These are phyloP conservation scores for Naja naja DNA, from an alignment of 2,113 vertebrate genomes.

Conservation along the genomic window DNA sequence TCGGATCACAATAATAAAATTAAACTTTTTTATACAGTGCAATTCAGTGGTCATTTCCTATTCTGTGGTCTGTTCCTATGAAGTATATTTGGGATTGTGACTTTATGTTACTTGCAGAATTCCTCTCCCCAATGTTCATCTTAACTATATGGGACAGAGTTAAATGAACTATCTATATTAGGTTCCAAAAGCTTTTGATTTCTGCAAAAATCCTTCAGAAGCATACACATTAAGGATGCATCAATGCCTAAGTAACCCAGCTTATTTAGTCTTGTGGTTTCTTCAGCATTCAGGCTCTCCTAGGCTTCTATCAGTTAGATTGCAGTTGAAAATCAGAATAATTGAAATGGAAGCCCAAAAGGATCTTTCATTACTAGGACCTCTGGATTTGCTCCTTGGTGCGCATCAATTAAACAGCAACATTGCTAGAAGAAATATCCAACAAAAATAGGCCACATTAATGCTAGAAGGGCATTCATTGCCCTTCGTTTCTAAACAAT, in stretches of 20 bases:
- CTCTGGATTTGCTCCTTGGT: slow-evolving; percentile 16
- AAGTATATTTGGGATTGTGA: background rate
- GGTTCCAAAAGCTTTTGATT: background rate
- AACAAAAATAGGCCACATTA: slow-evolving; percentile 24
- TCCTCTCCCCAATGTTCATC: background rate
- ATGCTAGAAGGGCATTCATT: background rate
- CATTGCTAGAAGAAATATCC: slow-evolving; percentile 9
- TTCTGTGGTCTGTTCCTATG: background rate
- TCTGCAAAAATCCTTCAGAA: background rate
- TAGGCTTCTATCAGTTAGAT: slow-evolving; percentile 21
- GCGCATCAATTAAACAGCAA: slow-evolving; percentile 24
- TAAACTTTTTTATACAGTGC: background rate
- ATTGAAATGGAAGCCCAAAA: slow-evolving; percentile 27
- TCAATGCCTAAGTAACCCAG: background rate
- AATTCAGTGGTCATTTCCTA: background rate
- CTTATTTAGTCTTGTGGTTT: slow-evolving; percentile 28
- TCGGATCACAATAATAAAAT: background rate
- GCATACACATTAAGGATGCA: background rate
- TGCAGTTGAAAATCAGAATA: slow-evolving; percentile 28
- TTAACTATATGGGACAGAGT: background rate
- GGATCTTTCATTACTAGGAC: background rate
- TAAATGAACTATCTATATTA: background rate
- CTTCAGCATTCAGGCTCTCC: background rate
- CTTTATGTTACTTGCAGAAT: background rate
- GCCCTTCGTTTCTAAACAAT: slow-evolving; percentile 7